Evolutionary conservation across 2,888 invertebrate genomes (phyloP), one percentile per base, ranked within the genome.

Genomic region (Idaea dimidiata): DNA sequence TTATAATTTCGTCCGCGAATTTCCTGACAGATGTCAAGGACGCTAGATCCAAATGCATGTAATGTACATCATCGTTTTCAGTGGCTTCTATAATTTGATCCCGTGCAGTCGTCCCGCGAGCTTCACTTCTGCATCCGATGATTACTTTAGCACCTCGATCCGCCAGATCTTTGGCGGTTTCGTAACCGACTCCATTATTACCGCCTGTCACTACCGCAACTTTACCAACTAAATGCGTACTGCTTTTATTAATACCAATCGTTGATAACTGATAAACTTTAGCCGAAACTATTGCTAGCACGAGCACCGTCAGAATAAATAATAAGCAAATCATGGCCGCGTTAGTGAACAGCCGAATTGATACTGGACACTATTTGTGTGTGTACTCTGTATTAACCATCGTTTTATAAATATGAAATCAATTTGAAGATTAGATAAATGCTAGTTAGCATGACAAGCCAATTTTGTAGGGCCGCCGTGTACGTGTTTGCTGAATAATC

Each of bases 131-230:
- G 82, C 97, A 97, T 0, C 96, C 97, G 93, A 98, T 93, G 62
- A 97, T 95, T 7, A 97, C 93, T 65, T 94, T 93, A 0, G 96
- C 97, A 24, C 96, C 96, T 76, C 96, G 92, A 66, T 93, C 94
- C 0, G 96, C 96, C 59, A 96, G 79, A 76, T 96, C 94, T 69
- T 93, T 93, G 0, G 96, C 95, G 0, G 96, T 96, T 80, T 96
- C 96, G 75, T 94, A 95, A 32, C 97, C 97, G 73, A 97, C 96
- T 6, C 97, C 97, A 71, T 95, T 93, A 70, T 96, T 97, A 59
- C 96, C 96, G 17, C 97, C 98, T 10, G 97, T 98, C 54, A 98
- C 94, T 60, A 98, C 93, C 16, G 96, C 96, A 2, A 96, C 96
- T 91, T 97, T 97, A 1, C 97, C 97, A 59, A 95, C 93, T 94